phyloP scores from a whole-genome alignment of 2,888 invertebrate genomes.

The Plemyria rubiginata region DNA sequence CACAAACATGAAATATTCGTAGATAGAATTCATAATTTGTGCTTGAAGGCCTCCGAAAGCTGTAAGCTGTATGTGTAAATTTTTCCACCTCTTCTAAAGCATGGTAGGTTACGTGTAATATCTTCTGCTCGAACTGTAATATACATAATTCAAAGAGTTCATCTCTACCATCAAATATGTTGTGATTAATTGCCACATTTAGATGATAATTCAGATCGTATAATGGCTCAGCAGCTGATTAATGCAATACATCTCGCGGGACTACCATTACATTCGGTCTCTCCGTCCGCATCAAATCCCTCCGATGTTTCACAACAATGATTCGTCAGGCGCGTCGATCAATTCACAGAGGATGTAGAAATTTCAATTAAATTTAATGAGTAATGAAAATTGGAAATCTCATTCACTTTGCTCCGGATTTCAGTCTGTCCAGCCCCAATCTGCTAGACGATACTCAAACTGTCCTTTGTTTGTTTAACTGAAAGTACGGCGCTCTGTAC shows the following conservation, averaged over 20 bases:
- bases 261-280: slow-evolving; percentile 17
- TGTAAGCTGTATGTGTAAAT: too few species aligned
- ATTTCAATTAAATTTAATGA: background rate
- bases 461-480: background rate
- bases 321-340: background rate
- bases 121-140: too few species aligned
- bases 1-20: too few species aligned
- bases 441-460: background rate
- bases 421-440: background rate
- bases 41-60: too few species aligned
- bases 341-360: background rate
- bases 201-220: slow-evolving; percentile 24
- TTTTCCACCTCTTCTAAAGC: too few species aligned
- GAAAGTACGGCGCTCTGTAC: background rate
- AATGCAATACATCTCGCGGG: slow-evolving; percentile 24
- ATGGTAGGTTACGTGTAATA: too few species aligned
- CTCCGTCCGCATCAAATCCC: slow-evolving; percentile 3
- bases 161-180: background rate
- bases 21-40: too few species aligned
- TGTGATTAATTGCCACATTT: slow-evolving; percentile 24
- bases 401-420: background rate
- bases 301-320: background rate
- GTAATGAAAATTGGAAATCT: background rate
- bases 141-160: too few species aligned
- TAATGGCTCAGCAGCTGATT: slow-evolving; percentile 22